Conservation (phyloP, 2,113 vertebrate genomes). For the Acrocephalus arundinaceus region DNA sequence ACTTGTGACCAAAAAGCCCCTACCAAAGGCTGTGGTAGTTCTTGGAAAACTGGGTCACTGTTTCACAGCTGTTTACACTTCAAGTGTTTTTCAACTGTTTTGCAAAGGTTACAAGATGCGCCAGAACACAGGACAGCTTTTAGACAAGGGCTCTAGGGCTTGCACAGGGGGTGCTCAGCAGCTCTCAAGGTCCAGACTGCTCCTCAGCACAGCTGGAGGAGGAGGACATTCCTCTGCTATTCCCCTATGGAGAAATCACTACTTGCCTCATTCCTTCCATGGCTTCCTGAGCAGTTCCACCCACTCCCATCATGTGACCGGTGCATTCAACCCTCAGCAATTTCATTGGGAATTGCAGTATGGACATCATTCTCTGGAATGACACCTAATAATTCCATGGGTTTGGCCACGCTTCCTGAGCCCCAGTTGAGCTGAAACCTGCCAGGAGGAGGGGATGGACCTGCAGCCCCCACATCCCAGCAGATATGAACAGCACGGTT, state of each 20-base stretch:
- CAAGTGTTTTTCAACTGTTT: neutral
- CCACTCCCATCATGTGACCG: neutral
- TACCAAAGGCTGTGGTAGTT: neutral
- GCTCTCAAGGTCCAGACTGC: neutral
- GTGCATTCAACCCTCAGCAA: neutral
- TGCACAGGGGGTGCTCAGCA: neutral
- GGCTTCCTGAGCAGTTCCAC: neutral
- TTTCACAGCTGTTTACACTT: neutral
- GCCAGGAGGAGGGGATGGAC: neutral
- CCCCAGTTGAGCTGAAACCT: neutral
- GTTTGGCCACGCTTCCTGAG: accelerated
- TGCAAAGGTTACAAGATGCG: neutral
- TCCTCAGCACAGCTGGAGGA: neutral
- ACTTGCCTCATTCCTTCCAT: neutral
- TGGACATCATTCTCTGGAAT: neutral
- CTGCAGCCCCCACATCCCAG: neutral
- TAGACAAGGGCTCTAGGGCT: neutral
- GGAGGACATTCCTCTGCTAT: neutral
- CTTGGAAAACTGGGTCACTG: neutral
- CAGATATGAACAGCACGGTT: accelerated
- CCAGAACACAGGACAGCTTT: neutral
- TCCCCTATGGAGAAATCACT: neutral
- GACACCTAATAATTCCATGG: neutral
- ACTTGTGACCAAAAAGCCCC: neutral
- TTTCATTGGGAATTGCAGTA: neutral